Base-by-base conservation (phyloP, 1,140 invertebrate genomes). In the Tribolium madens region DNA sequence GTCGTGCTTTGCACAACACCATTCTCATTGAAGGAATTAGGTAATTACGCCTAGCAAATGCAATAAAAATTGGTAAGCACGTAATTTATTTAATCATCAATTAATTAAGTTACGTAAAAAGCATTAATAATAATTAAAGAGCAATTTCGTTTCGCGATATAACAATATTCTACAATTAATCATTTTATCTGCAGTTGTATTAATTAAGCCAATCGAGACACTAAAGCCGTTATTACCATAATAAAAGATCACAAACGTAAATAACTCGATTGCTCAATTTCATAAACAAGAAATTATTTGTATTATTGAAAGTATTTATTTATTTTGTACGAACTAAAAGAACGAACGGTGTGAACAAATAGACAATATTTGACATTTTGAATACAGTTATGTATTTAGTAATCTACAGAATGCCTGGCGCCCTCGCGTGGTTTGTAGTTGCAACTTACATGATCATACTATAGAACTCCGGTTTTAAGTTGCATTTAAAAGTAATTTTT, bases 11-110 rank as follows among this genome's bases (percentile, higher is more conserved):
- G 15, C 64, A 14, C 42, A 69, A 69, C 13, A 18, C 9, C 33
- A 69, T 50, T 73, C 26, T 33, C 71, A 36, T 53, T 53, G 26
- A 53, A 50, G 71, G 31, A 52, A 52, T 73, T 53, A 15, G 71
- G 71, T 73, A 73, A 73, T 73, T 73, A 69, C 33, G 21, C 14
- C 17, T 13, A 12, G 52, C 36, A 17, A 57, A 36, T 82, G 84
- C 76, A 79, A 76, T 85, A 82, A 84, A 86, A 86, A 83, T 86
- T 87, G 76, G 53, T 60, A 60, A 21, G 17, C 73, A 46, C 46
- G 83, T 82, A 82, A 85, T 84, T 84, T 82, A 81, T 75, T 81
- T 85, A 84, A 78, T 78, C 68, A 84, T 81, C 81, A 80, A 82
- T 81, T 83, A 79, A 81, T 85, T 82, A 77, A 78, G 80, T 79